Conservation (phyloP, 2,113 vertebrate species). For the Scopus umbretta region DNA sequence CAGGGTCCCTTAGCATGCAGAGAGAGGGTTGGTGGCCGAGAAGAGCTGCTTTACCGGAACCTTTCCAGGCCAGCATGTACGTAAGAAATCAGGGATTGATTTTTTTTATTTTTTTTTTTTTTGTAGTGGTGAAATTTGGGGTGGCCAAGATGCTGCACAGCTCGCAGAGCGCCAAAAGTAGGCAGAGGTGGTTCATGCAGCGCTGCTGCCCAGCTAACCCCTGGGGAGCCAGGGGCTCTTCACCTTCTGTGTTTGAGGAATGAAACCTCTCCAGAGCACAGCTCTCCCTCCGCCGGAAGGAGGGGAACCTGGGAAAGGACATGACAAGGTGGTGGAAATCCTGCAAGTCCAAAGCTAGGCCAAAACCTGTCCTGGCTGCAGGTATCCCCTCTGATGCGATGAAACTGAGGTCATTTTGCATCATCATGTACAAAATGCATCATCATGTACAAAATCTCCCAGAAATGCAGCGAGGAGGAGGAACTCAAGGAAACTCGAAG, state of each 20-base stretch:
- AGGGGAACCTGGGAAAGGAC: background rate
- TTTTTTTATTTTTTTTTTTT: no score
- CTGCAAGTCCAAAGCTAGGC: background rate
- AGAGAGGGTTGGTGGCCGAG: background rate
- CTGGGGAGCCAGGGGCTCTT: background rate
- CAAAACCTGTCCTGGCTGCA: background rate
- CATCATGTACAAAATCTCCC: background rate
- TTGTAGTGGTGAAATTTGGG: background rate
- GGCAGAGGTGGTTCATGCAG: background rate
- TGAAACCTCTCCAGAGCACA: background rate
- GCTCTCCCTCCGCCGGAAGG: background rate
- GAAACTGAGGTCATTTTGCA: background rate
- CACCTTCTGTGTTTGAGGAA: background rate
- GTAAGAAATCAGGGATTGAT: background rate
- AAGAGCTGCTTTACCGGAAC: background rate
- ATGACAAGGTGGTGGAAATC: rapidly evolving
- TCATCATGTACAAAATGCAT: rapidly evolving
- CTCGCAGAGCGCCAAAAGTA: background rate
- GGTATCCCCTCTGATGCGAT: background rate
- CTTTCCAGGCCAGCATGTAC: background rate
- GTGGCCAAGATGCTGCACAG: rapidly evolving
- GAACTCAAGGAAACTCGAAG: background rate
- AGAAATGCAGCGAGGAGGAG: background rate
- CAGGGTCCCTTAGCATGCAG: background rate
- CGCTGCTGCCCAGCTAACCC: background rate